Base-by-base conservation (phyloP, 1,140 invertebrate genomes). In the Caenorhabditis tropicalis region DNA sequence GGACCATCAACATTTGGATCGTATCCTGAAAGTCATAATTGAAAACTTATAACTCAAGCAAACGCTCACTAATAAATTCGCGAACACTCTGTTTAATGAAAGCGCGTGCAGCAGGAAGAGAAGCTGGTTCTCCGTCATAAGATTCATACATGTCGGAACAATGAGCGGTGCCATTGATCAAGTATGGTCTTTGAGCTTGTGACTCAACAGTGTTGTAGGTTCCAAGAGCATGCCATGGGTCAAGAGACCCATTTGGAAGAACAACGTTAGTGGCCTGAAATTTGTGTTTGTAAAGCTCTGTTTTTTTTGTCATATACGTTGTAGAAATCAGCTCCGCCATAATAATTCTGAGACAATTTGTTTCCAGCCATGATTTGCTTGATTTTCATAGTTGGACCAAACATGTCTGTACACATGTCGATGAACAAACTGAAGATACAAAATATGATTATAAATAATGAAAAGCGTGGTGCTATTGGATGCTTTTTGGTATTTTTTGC, bases 201-300 rank as follows among this genome's bases (percentile, higher is more conserved):
- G 15, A 46, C 2, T 19, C 46, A 31, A 48, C 46, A 27, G 36
- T 82, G 7, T 51, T 84, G 46, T 83, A 86, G 51, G 74, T 79
- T 24, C 87, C 87, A 5, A 87, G 65, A 19, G 82, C 49, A 39
- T 87, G 81, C 89, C 89, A 90, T 21, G 89, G 89, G 79, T 90
- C 89, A 24, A 89, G 79, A 10, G 36, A 53, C 0, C 89, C 89
- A 70, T 90, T 90, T n/a, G 89, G 87, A 19, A 90, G 51, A 24
- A 90, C 83, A 12, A 74, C 65, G n/a, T 74, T 74, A 1, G 65
- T 74, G 15, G 65, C 65, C 65, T 74, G 65, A 33, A 65, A 65
- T 15, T 16, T 65, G 9, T 56, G 10, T 27, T 27, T 10, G 4
- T 10, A 56, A 27, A 29, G 21, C 9, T 15, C 1, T 27, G 0